Evolutionary conservation across 2,888 invertebrate genomes (phyloP).

Genomic region (Nymphalis c-album): DNA sequence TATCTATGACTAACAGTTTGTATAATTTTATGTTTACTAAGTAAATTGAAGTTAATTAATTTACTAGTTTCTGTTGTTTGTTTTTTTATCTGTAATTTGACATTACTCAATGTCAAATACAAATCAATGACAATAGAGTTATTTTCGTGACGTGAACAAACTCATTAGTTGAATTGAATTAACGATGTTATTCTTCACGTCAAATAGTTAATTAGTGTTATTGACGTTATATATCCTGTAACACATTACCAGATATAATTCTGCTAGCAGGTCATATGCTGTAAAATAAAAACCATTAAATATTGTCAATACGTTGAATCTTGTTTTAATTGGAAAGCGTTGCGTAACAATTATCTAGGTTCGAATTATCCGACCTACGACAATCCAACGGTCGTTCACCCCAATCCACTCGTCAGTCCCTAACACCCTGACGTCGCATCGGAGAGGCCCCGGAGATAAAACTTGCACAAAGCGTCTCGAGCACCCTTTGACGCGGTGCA

Average conservation of each 20-base stretch:
- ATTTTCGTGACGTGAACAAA: not conserved
- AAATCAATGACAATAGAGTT: conserved; percentile 11
- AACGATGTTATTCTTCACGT: not conserved
- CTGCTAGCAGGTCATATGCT: not conserved
- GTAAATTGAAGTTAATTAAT: too few relatives aligned
- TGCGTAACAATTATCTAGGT: conserved; percentile 37
- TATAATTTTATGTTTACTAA: too few relatives aligned
- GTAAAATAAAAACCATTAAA: too few relatives aligned
- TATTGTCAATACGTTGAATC: not conserved
- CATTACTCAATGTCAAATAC: conserved; percentile 16
- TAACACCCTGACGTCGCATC: conserved; percentile 47
- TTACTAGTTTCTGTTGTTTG: too few relatives aligned
- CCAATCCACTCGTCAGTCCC: conserved; percentile 44
- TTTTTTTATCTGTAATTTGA: conserved; percentile 11
- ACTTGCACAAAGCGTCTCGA: conserved; percentile 62
- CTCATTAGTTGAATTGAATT: conserved; percentile 15
- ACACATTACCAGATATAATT: too few relatives aligned
- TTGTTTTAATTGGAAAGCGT: not conserved
- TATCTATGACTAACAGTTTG: too few relatives aligned
- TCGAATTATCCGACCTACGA: conserved; percentile 43
- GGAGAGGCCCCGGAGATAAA: conserved; percentile 60
- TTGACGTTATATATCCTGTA: not conserved
- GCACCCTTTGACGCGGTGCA: conserved; percentile 51
- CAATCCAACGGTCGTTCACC: conserved; percentile 52
- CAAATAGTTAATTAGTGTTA: not conserved